Percentiles rank a stretch among this genome's conserved stretches.
Evolutionary conservation across 2,113 vertebrate species (phyloP).

Genomic region (Elephas maximus): DNA sequence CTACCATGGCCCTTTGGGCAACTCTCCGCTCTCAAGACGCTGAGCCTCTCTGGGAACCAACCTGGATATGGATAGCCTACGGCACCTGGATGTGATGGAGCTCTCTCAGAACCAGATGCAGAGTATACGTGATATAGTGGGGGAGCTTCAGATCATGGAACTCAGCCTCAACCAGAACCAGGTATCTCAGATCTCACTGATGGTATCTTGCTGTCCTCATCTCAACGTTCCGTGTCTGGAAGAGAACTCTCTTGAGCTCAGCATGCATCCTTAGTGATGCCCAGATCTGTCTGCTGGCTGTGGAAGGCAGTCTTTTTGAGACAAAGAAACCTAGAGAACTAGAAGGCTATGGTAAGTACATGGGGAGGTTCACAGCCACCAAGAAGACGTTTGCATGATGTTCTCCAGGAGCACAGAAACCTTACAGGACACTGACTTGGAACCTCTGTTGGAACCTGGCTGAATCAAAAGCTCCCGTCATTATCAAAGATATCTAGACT

Average conservation of each 20-base stretch:
- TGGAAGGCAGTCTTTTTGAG: neutral
- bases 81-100: slow-evolving; percentile 95
- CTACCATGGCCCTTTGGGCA: slow-evolving; percentile 92
- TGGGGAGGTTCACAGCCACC: neutral
- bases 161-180: slow-evolving; percentile 99
- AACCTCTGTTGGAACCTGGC: neutral
- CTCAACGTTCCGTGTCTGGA: neutral
- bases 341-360: neutral
- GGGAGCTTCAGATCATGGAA: slow-evolving; percentile 95
- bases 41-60: slow-evolving; percentile 95
- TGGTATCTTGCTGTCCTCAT: neutral
- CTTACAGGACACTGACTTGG: neutral
- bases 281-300: neutral
- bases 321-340: neutral
- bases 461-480: neutral
- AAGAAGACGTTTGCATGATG: neutral
- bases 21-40: slow-evolving; percentile 93
- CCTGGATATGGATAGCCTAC: slow-evolving; percentile 87
- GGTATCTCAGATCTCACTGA: slow-evolving; percentile 65
- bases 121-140: slow-evolving; percentile 91
- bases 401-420: neutral
- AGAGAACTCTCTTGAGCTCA: neutral
- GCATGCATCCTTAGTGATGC: neutral
- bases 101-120: slow-evolving; percentile 97
- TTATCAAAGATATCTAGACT: neutral